Evolutionary conservation across 2,888 invertebrate genomes (phyloP).

Genomic region (Bugulina stolonifera): DNA sequence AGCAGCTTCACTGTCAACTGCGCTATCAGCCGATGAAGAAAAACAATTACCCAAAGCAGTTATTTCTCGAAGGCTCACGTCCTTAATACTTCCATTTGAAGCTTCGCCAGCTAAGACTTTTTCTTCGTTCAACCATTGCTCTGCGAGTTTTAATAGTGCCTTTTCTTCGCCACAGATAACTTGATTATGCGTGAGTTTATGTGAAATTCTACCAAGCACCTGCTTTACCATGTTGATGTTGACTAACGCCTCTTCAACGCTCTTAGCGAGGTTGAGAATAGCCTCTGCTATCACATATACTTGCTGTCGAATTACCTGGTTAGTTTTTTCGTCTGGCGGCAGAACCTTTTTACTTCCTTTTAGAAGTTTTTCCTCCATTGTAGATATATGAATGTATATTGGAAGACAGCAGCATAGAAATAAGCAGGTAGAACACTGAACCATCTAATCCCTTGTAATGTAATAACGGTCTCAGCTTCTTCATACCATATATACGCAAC

Average conservation of each 20-base stretch:
- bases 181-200: constrained; percentile 1
- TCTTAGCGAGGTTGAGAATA: background rate
- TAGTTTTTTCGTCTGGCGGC: background rate
- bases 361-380: too few relatives aligned
- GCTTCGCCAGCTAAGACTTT: background rate
- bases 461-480: too few relatives aligned
- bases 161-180: constrained; percentile 7
- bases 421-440: too few relatives aligned
- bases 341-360: too few relatives aligned
- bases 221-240: constrained; percentile 10
- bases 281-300: constrained; percentile 10
- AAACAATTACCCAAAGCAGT: constrained; percentile 11
- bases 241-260: constrained; percentile 14
- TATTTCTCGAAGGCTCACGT: background rate
- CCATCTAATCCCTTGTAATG: too few relatives aligned
- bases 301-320: background rate
- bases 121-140: constrained; percentile 12
- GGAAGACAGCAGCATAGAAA: too few relatives aligned
- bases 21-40: background rate
- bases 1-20: background rate
- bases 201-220: background rate
- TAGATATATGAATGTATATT: too few relatives aligned
- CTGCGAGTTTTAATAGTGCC: constrained; percentile 5
- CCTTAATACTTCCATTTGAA: background rate
- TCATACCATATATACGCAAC: too few relatives aligned